Percentiles rank a stretch among this genome's conserved stretches.
Conservation (phyloP, 2,888 invertebrate species). For the Aleiodes testaceus region DNA sequence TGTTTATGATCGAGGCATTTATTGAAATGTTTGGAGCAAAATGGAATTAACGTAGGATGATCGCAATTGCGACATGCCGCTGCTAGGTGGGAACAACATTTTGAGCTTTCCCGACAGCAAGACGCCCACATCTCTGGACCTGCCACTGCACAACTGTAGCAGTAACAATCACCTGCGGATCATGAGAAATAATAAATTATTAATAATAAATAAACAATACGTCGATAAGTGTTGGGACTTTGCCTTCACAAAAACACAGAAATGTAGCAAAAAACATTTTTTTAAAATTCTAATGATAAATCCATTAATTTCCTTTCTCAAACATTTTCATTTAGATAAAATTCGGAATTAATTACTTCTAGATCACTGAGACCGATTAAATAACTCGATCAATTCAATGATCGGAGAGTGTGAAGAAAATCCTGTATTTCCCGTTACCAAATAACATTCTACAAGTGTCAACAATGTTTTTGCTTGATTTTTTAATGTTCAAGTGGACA, state of each 20-base stretch:
- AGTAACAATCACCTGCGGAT: slow-evolving; percentile 69
- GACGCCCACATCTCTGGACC: slow-evolving; percentile 70
- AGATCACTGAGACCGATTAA: slow-evolving; percentile 21
- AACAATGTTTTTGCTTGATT: slow-evolving; percentile 10
- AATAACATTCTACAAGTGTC: slow-evolving; percentile 19
- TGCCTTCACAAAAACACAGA: too few species aligned
- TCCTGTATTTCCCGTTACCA: slow-evolving; percentile 5
- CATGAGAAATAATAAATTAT: slow-evolving; percentile 1
- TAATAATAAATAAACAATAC: too few species aligned
- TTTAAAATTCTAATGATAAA: too few species aligned
- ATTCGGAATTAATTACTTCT: slow-evolving; percentile 24
- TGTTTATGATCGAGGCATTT: slow-evolving; percentile 60
- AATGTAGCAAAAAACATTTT: too few species aligned
- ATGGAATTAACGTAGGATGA: slow-evolving; percentile 66
- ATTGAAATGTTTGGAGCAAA: slow-evolving; percentile 71
- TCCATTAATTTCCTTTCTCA: too few species aligned
- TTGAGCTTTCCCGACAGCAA: slow-evolving; percentile 68
- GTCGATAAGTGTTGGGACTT: too few species aligned
- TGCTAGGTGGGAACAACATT: slow-evolving; percentile 71
- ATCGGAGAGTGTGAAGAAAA: slow-evolving; percentile 14
- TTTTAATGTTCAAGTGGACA: slow-evolving; percentile 8
- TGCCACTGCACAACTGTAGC: slow-evolving; percentile 67
- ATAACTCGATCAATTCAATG: slow-evolving; percentile 10
- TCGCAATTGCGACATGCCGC: slow-evolving; percentile 71
- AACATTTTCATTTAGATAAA: too few species aligned